phyloP scores from a whole-genome alignment of 37 sponge, comb jelly and placozoan species.

The Agelas oroides region DNA sequence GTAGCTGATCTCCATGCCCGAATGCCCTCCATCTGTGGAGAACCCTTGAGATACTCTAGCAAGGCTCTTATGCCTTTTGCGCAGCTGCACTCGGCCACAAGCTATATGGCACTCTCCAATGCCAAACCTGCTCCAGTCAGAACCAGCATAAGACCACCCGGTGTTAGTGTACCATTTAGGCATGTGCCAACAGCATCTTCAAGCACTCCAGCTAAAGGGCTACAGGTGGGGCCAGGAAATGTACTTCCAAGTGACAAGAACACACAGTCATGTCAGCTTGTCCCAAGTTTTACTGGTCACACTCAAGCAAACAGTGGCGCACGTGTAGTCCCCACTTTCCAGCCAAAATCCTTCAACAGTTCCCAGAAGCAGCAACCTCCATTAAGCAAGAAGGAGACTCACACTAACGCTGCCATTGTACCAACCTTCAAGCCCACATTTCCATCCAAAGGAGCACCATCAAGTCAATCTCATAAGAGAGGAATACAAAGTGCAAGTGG shows the following conservation, averaged over 20 bases:
- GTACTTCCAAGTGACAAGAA: not conserved
- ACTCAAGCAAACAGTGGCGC: too few relatives aligned
- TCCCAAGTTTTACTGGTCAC: too few relatives aligned
- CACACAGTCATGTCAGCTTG: too few relatives aligned
- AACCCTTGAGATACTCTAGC: constrained; percentile 27
- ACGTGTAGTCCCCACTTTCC: too few relatives aligned
- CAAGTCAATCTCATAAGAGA: too few relatives aligned
- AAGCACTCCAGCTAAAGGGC: not conserved
- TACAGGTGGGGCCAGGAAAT: not conserved
- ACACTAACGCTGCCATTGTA: too few relatives aligned
- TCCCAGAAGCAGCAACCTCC: too few relatives aligned
- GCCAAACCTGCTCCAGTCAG: not conserved
- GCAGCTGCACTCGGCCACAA: constrained; percentile 17
- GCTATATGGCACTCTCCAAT: not conserved
- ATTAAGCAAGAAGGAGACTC: too few relatives aligned
- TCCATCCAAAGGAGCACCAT: too few relatives aligned
- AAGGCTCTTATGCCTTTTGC: constrained; percentile 16
- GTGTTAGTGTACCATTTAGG: not conserved
- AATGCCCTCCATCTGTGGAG: constrained; percentile 67
- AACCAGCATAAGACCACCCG: too few relatives aligned
- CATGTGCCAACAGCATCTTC: not conserved
- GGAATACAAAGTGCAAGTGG: too few relatives aligned
- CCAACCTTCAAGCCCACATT: too few relatives aligned
- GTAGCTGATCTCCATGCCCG: constrained; percentile 55
- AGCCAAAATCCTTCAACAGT: not conserved